These are phyloP conservation scores for Cyrtorhinus lividipennis DNA, from an alignment of 1,140 invertebrate species.

Conservation along the genomic window DNA sequence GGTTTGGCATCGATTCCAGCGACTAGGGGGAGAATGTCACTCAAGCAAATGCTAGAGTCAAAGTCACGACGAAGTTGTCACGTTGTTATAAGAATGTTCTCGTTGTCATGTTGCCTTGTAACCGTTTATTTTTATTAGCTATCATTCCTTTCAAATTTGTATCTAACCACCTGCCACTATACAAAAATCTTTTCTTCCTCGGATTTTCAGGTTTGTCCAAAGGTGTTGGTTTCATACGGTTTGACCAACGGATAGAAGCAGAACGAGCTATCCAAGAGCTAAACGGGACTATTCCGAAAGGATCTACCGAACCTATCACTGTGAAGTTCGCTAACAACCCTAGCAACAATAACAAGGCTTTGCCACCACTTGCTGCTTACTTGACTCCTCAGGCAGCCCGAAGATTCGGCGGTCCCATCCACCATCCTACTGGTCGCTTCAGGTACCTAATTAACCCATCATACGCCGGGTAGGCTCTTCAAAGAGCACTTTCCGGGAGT, in stretches of 20 bases:
- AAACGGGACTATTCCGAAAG: slow-evolving; percentile 92
- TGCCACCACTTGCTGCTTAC: slow-evolving; percentile 84
- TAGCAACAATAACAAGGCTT: slow-evolving; percentile 78
- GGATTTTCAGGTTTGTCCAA: slow-evolving; percentile 51
- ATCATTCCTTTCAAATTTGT: too few relatives aligned
- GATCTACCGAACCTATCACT: slow-evolving; percentile 91
- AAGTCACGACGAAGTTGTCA: too few relatives aligned
- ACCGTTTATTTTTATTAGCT: too few relatives aligned
- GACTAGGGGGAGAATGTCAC: too few relatives aligned
- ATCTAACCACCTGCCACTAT: too few relatives aligned
- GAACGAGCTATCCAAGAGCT: slow-evolving; percentile 95
- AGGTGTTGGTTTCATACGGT: slow-evolving; percentile 98
- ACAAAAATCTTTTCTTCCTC: too few relatives aligned
- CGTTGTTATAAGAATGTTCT: too few relatives aligned
- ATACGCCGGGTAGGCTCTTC: slow-evolving; percentile 36
- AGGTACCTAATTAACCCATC: slow-evolving; percentile 64
- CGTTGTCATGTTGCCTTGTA: too few relatives aligned
- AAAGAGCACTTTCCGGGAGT: too few relatives aligned
- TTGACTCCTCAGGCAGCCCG: slow-evolving; percentile 64
- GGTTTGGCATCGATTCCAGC: too few relatives aligned
- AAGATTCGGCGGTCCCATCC: slow-evolving; percentile 81
- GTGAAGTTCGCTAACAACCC: slow-evolving; percentile 99
- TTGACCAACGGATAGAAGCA: slow-evolving; percentile 93
- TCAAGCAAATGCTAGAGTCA: too few relatives aligned
- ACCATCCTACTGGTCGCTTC: slow-evolving; percentile 81